A percentile compares a stretch with the other conserved stretches of the same genome.
phyloP scores from a whole-genome alignment of 2,888 invertebrate species.

The Hipparchia sbordonii region DNA sequence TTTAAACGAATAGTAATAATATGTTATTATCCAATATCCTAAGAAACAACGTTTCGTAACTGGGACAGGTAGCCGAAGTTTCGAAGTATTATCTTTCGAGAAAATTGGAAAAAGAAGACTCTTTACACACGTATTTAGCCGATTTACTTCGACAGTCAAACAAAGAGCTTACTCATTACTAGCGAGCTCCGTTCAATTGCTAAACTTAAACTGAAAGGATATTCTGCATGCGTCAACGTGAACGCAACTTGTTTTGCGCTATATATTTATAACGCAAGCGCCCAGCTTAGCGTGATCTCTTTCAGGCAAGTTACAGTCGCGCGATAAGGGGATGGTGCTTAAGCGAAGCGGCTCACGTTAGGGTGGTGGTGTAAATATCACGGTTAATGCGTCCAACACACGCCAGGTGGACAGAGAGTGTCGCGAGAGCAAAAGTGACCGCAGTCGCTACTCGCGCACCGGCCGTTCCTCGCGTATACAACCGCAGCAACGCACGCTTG shows the following conservation, averaged over 20 bases:
- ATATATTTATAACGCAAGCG: conserved; percentile 29
- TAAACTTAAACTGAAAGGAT: conserved; percentile 39
- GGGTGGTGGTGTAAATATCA: conserved; percentile 59
- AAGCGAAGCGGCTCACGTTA: conserved; percentile 48
- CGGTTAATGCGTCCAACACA: conserved; percentile 71
- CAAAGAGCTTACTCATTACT: conserved; percentile 31
- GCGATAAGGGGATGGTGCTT: conserved; percentile 27
- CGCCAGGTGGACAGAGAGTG: conserved; percentile 68
- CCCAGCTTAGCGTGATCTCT: conserved; percentile 50
- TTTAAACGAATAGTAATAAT: neutral
- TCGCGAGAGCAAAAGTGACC: conserved; percentile 61
- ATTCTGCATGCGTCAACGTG: conserved; percentile 32
- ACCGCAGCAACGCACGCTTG: conserved; percentile 62
- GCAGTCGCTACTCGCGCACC: conserved; percentile 76
- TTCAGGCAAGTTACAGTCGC: conserved; percentile 31
- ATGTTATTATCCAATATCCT: conserved; percentile 13
- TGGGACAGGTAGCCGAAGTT: conserved; percentile 15
- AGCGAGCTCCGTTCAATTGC: conserved; percentile 24
- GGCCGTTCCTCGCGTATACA: conserved; percentile 68
- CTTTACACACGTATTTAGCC: conserved; percentile 10
- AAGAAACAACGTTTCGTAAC: conserved; percentile 16
- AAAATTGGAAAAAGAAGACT: conserved; percentile 12
- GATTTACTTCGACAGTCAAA: conserved; percentile 24
- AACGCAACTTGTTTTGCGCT: conserved; percentile 40
- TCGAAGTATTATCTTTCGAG: neutral